Conservation (phyloP, 2,113 vertebrate species). For the Scatophagus argus region DNA sequence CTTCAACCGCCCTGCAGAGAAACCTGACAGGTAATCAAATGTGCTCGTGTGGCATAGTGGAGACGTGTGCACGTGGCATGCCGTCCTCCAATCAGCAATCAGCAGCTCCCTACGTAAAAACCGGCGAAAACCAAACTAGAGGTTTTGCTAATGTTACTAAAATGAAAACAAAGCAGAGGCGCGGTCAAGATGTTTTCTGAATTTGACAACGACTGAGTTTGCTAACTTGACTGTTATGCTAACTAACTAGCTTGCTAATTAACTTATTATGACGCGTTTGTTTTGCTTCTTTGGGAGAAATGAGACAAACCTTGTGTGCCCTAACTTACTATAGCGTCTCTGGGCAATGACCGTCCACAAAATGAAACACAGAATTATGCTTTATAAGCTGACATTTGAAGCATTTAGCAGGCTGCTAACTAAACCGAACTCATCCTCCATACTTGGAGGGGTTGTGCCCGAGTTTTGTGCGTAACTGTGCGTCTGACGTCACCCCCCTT, state of each 20-base stretch:
- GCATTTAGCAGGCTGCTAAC: constrained; percentile 18
- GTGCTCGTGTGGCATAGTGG: constrained; percentile 17
- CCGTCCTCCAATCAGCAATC: constrained; percentile 73
- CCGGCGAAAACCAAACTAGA: neutral
- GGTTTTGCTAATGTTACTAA: neutral
- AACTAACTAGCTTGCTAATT: constrained; percentile 12
- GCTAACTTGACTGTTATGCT: neutral
- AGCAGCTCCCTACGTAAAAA: constrained; percentile 57
- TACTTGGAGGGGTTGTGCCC: neutral
- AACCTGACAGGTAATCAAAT: constrained; percentile 40
- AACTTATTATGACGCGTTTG: neutral
- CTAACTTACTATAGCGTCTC: neutral
- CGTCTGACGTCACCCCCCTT: constrained; percentile 80
- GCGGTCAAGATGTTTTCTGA: fast-evolving
- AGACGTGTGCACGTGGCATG: constrained; percentile 82
- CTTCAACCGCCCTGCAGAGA: fast-evolving
- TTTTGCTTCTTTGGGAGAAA: neutral
- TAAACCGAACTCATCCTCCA: no score
- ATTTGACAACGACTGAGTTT: neutral
- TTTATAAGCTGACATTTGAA: neutral
- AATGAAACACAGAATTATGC: neutral
- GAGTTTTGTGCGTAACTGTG: constrained; percentile 26
- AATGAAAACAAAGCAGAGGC: neutral
- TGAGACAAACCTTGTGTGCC: neutral
- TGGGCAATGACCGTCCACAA: no score